Evolutionary conservation across 2,113 vertebrate species (phyloP).

Genomic region (Neomonachus schauinslandi): DNA sequence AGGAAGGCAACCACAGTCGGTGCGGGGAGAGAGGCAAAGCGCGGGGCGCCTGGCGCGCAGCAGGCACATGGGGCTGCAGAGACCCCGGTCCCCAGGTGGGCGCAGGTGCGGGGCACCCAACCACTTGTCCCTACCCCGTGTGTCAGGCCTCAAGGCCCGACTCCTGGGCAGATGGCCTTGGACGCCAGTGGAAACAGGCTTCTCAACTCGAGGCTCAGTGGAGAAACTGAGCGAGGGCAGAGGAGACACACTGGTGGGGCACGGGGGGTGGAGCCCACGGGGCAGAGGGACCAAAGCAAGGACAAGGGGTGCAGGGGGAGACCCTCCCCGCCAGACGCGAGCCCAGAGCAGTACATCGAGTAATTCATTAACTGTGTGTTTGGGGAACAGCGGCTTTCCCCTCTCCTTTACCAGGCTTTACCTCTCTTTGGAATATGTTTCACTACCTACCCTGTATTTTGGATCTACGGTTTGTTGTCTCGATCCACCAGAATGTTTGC

Average conservation of each 20-base stretch:
- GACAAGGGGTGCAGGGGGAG: neutral
- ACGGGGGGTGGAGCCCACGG: rapidly evolving
- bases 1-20: neutral
- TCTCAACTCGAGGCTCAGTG: rapidly evolving
- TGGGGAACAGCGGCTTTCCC: neutral
- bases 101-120: rapidly evolving
- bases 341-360: rapidly evolving
- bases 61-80: rapidly evolving
- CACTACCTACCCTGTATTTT: neutral
- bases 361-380: neutral
- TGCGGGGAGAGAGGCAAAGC: no score
- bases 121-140: rapidly evolving
- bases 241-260: neutral
- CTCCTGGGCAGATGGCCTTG: neutral
- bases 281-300: rapidly evolving
- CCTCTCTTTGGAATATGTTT: neutral
- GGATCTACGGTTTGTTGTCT: neutral
- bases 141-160: rapidly evolving
- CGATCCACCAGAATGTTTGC: neutral
- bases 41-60: rapidly evolving
- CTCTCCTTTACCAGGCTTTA: no score
- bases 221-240: rapidly evolving
- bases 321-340: neutral
- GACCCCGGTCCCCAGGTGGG: rapidly evolving
- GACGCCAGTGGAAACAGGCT: neutral